A percentile compares a stretch with the other conserved stretches of the same genome.
phyloP scores from a whole-genome alignment of 2,797 vertebrate species.

The Thripadectes ignobilis region DNA sequence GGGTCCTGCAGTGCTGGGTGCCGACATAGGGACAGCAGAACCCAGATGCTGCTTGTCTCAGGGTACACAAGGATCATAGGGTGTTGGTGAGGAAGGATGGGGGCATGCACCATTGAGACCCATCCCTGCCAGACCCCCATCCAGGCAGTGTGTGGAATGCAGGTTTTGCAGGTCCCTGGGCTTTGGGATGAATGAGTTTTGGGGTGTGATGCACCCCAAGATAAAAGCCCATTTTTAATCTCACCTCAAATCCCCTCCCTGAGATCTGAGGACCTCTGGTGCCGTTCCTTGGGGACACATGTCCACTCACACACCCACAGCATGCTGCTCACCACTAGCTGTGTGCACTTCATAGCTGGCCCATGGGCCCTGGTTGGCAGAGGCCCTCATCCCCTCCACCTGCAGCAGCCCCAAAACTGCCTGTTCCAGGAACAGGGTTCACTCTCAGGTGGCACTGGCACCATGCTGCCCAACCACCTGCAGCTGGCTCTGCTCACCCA shows the following conservation, averaged over 20 bases:
- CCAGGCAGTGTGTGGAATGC: neutral
- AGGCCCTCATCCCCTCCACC: neutral
- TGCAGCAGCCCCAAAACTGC: neutral
- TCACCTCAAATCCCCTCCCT: accelerated
- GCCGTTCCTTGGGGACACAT: neutral
- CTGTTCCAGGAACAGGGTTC: neutral
- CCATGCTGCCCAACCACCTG: neutral
- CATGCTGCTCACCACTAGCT: neutral
- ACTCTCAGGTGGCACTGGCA: neutral
- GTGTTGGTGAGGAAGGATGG: neutral
- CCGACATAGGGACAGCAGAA: neutral
- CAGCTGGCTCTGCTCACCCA: neutral
- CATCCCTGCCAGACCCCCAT: accelerated
- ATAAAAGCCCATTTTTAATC: neutral
- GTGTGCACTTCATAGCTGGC: accelerated
- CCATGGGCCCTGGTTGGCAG: neutral
- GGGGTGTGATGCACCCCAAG: neutral
- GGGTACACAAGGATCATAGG: neutral
- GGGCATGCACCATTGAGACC: neutral
- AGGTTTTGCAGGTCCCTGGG: neutral
- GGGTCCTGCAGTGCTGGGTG: accelerated
- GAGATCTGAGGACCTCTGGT: neutral
- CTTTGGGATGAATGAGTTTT: neutral
- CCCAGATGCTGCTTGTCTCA: neutral
- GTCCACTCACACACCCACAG: accelerated